A percentile compares a stretch with the other conserved stretches of the same genome.
phyloP scores from a whole-genome alignment of 1,140 invertebrate genomes.

The Pristionchus pacificus region DNA sequence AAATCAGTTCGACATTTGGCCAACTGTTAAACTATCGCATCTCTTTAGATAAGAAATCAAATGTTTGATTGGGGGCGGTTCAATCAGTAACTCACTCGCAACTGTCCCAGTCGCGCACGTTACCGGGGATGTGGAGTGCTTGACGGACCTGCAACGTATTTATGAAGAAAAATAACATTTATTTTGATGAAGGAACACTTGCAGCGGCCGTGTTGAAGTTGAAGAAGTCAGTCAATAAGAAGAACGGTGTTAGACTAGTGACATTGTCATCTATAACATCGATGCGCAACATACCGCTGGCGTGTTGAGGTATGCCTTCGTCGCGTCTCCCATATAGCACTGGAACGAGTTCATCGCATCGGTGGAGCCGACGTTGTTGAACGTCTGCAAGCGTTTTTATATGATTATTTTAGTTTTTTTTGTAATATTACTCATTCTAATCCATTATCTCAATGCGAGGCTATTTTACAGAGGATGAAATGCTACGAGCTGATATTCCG shows the following conservation, averaged over 20 bases:
- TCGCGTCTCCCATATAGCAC: conserved; percentile 29
- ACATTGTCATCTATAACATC: not conserved
- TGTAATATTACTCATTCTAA: not conserved
- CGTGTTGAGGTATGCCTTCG: conserved; percentile 25
- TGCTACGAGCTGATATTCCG: too few relatives aligned
- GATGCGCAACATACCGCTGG: conserved; percentile 2
- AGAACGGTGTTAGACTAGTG: not conserved
- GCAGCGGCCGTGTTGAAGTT: too few relatives aligned
- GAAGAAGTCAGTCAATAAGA: too few relatives aligned
- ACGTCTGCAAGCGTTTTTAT: conserved; percentile 39
- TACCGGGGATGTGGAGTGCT: conserved; percentile 59
- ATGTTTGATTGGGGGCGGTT: too few relatives aligned
- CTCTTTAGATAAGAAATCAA: too few relatives aligned
- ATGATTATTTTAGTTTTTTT: too few relatives aligned
- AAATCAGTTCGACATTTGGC: too few relatives aligned
- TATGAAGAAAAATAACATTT: conserved; percentile 1
- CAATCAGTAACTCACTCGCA: conserved; percentile 30
- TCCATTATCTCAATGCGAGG: too few relatives aligned
- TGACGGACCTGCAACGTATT: conserved; percentile 55
- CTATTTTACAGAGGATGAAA: not conserved
- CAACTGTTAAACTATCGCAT: too few relatives aligned
- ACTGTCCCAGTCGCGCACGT: conserved; percentile 45
- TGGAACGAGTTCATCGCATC: conserved; percentile 31
- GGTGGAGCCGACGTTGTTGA: conserved; percentile 45
- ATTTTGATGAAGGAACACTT: too few relatives aligned